Base-by-base conservation (phyloP, 2,888 invertebrate species). In the Tiliacea aurago region DNA sequence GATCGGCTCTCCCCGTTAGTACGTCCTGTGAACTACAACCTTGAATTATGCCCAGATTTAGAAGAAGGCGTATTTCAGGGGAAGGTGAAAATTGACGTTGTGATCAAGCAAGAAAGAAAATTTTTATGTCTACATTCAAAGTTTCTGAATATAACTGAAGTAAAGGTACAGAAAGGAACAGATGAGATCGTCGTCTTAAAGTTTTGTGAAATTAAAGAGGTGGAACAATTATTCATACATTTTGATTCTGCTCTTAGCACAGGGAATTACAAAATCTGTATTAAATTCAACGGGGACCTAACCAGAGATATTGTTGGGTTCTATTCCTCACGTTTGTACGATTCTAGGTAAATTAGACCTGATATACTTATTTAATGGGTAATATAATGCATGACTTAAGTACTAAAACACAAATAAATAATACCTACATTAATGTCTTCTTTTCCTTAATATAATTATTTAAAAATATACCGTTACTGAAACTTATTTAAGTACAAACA, bases 271-370 rank as follows among this genome's bases (percentile, higher is more conserved):
- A 92, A 93, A 20, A 90, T 98, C 20, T 89, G 92, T 58, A 96
- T 98, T 61, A 92, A 97, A 53, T 98, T 97, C 88, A 92, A 93
- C 78, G 98, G 98, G 0, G 96, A 96, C 79, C 95, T 98, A 90
- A 97, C 96, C 43, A 96, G 97, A 78, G 97, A 97, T 81, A 97
- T 98, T 87, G 97, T 98, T 71, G 98, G 98, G 7, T 96, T 98
- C 72, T 98, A 98, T 91, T 97, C 97, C 83, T 98, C 98, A 76
- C 96, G 94, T 10, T 97, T 98, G 81, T 94, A 91, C 66, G 93
- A 96, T 87, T 88, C 93, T 76, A 96, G 97, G 97, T 95, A 91
- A 72, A 51, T 43, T 56, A 20, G 7, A 53, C 1, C 3, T 23
- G 47, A 20, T 28, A 47, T 41, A 41, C 11, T 63, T 63, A 33